A percentile compares a stretch with the other conserved stretches of the same genome.
phyloP scores from a whole-genome alignment of 2,797 vertebrate species.

The Alcedo quadribrachys region DNA sequence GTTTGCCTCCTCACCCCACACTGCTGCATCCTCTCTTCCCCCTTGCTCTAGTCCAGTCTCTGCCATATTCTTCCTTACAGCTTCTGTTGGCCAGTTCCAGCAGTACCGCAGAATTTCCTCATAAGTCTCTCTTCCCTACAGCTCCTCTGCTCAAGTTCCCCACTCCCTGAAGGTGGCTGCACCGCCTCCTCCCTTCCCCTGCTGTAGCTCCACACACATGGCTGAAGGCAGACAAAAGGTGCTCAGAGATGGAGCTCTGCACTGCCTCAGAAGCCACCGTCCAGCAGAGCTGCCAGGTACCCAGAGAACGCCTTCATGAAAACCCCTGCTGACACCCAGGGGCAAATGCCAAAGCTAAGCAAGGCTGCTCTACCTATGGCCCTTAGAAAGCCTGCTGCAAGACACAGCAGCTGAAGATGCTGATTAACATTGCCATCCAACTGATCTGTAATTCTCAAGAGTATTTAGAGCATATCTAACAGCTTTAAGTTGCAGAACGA shows the following conservation, averaged over 20 bases:
- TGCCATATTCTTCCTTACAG: neutral
- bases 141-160: neutral
- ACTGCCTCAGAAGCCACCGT: too few relatives aligned
- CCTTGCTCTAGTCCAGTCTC: neutral
- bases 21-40: neutral
- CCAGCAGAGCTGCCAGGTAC: too few relatives aligned
- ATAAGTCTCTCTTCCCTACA: neutral
- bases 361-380: neutral
- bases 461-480: constrained; percentile 37
- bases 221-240: rapidly evolving
- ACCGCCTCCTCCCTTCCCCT: neutral
- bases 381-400: neutral
- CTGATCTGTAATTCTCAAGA: neutral
- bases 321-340: too few relatives aligned
- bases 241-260: too few relatives aligned
- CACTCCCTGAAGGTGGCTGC: rapidly evolving
- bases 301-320: too few relatives aligned
- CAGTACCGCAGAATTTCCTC: neutral
- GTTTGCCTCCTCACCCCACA: neutral
- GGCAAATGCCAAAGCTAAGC: too few relatives aligned
- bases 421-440: constrained; percentile 10
- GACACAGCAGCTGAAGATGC: neutral
- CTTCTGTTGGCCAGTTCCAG: neutral
- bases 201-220: rapidly evolving
- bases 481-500: constrained; percentile 35